These are phyloP conservation scores for Cantharis nigra DNA, from an alignment of 2,888 invertebrate species.

Conservation along the genomic window DNA sequence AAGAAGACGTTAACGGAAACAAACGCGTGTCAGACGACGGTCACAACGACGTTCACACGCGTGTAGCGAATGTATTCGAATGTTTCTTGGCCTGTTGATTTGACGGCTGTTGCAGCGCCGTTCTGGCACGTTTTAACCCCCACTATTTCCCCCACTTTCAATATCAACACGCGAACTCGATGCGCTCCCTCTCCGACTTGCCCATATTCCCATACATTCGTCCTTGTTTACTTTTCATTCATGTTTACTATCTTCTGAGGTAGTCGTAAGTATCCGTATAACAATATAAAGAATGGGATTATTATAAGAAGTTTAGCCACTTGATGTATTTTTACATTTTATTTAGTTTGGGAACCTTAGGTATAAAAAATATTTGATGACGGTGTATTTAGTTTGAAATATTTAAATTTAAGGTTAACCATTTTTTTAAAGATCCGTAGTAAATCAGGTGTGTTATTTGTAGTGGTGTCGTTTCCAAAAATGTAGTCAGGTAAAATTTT, in stretches of 20 bases:
- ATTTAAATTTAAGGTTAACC: background rate
- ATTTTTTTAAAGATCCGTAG: background rate
- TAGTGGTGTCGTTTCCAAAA: background rate
- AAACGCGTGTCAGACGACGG: conserved; percentile 49
- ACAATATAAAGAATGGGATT: background rate
- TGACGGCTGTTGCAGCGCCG: conserved; percentile 51
- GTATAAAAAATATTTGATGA: background rate
- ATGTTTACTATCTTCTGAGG: conserved; percentile 32
- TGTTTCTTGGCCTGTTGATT: conserved; percentile 57
- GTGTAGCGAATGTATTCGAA: conserved; percentile 58
- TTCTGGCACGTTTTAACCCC: conserved; percentile 63
- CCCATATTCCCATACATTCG: conserved; percentile 44
- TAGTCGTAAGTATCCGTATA: background rate
- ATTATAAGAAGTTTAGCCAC: background rate
- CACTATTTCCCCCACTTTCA: conserved; percentile 58
- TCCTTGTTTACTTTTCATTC: conserved; percentile 57
- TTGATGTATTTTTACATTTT: background rate
- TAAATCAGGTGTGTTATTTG: background rate
- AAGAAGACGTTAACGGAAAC: conserved; percentile 52
- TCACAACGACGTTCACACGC: conserved; percentile 43
- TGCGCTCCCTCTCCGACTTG: conserved; percentile 58
- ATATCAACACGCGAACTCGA: conserved; percentile 33
- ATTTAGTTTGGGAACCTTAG: background rate
- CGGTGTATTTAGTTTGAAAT: background rate
- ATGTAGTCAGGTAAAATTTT: background rate